These are phyloP conservation scores for Huso huso DNA, from an alignment of 2,797 vertebrate species.

Conservation along the genomic window DNA sequence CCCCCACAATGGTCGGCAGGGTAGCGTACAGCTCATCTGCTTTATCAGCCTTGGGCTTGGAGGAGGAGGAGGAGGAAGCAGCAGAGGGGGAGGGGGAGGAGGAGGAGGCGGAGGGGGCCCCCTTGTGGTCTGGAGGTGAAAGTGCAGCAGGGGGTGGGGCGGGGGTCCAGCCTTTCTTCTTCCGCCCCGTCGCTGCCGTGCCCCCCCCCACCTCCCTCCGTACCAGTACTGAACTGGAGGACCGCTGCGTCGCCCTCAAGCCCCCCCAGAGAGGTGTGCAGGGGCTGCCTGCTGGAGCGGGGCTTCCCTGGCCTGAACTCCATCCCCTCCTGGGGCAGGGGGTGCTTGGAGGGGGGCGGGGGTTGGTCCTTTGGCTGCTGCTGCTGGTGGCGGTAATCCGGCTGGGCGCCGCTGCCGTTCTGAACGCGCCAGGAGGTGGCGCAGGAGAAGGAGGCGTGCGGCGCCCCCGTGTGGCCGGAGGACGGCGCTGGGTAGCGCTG, in stretches of 20 bases:
- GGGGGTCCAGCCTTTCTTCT: constrained; percentile 44
- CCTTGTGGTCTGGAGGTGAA: too few species aligned
- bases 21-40: constrained; percentile 68
- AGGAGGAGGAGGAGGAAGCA: constrained; percentile 40
- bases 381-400: constrained; percentile 40
- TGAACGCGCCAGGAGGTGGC: constrained; percentile 66
- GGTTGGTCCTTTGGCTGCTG: constrained; percentile 41
- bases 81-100: constrained; percentile 38
- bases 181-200: constrained; percentile 23
- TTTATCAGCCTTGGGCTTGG: constrained; percentile 60
- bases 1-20: constrained; percentile 66
- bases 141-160: constrained; percentile 32
- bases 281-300: constrained; percentile 29
- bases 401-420: constrained; percentile 43
- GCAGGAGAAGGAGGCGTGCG: constrained; percentile 48
- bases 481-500: constrained; percentile 39
- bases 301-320: constrained; percentile 27
- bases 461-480: constrained; percentile 16
- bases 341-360: constrained; percentile 27
- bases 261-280: constrained; percentile 48
- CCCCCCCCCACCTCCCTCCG: constrained; percentile 50
- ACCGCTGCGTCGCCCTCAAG: constrained; percentile 17
- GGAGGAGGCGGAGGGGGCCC: constrained; percentile 38
- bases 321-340: constrained; percentile 17
- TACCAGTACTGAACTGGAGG: constrained; percentile 46